phyloP scores from a whole-genome alignment of 2,797 vertebrate genomes.

The Danionella dracula region DNA sequence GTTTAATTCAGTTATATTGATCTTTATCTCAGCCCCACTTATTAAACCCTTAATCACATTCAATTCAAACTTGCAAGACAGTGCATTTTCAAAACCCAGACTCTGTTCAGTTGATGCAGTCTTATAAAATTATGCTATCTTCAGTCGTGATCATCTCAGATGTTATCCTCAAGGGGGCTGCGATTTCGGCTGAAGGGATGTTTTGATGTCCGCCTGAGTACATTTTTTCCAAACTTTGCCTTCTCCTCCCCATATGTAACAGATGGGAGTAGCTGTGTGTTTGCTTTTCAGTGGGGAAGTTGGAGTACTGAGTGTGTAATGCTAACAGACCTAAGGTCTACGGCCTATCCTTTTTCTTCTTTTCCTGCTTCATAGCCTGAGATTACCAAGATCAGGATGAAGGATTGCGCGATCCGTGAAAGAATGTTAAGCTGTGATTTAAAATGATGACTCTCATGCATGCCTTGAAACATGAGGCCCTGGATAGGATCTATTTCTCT shows the following conservation, averaged over 20 bases:
- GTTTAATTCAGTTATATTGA: background rate
- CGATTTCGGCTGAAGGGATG: slow-evolving; percentile 24
- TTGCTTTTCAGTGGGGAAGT: background rate
- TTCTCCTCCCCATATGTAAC: background rate
- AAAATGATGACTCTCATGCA: background rate
- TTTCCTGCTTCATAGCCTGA: background rate
- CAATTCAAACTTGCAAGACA: background rate
- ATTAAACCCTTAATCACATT: slow-evolving; percentile 6
- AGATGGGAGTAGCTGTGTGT: background rate
- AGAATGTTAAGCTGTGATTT: slow-evolving; percentile 32
- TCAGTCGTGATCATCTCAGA: background rate
- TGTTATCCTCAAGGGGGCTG: background rate
- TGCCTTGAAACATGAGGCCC: background rate
- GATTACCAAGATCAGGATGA: slow-evolving; percentile 15
- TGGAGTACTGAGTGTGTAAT: background rate
- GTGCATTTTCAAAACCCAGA: background rate
- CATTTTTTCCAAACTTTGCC: background rate
- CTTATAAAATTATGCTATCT: background rate
- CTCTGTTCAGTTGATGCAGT: background rate
- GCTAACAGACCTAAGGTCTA: background rate
- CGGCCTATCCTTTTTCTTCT: background rate
- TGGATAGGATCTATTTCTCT: background rate
- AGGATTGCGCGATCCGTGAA: slow-evolving; percentile 18
- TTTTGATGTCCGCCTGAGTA: slow-evolving; percentile 17
- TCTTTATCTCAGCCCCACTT: background rate